phyloP scores from a whole-genome alignment of 37 sponge, comb jelly and placozoan genomes.

The Corticium candelabrum region DNA sequence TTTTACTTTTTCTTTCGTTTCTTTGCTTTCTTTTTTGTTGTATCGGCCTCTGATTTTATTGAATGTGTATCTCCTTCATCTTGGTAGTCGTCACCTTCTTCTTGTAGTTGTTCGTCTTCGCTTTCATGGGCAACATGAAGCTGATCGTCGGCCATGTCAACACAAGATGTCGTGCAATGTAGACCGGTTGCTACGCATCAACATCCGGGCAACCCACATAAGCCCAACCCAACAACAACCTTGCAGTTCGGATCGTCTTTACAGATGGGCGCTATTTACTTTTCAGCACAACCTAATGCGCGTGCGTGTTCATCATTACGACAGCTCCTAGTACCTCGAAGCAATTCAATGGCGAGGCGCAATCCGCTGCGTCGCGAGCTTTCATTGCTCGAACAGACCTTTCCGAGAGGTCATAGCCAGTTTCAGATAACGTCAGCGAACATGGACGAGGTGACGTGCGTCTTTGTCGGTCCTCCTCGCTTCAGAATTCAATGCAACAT shows the following conservation, averaged over 20 bases:
- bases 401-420: conserved; percentile 39
- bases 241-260: too few relatives aligned
- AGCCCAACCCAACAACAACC: too few relatives aligned
- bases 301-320: too few relatives aligned
- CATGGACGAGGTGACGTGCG: conserved; percentile 61
- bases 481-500: background rate
- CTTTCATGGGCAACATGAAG: too few relatives aligned
- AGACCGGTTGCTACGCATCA: too few relatives aligned
- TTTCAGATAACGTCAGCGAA: conserved; percentile 44
- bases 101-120: too few relatives aligned
- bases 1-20: background rate
- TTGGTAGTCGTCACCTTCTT: too few relatives aligned
- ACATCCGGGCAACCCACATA: too few relatives aligned
- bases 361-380: conserved; percentile 43
- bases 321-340: background rate
- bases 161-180: too few relatives aligned
- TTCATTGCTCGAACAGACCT: conserved; percentile 56
- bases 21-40: background rate
- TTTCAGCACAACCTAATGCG: too few relatives aligned
- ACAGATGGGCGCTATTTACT: too few relatives aligned
- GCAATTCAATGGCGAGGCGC: background rate
- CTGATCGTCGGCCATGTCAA: too few relatives aligned
- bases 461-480: conserved; percentile 24
- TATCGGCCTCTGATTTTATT: background rate
- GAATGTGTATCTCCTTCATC: background rate